These are phyloP conservation scores for Mylabris sibirica DNA, from an alignment of 2,888 invertebrate species.

Conservation along the genomic window DNA sequence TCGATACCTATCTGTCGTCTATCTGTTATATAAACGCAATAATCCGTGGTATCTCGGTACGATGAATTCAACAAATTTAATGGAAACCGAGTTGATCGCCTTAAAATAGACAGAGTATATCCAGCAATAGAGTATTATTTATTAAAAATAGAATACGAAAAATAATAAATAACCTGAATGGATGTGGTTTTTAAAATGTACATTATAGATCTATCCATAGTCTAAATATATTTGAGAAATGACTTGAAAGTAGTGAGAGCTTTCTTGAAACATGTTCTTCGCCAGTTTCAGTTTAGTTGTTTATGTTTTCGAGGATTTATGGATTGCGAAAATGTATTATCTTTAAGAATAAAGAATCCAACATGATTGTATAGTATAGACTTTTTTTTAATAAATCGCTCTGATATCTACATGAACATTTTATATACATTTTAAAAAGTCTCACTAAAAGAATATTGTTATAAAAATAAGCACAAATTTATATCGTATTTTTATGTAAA, in stretches of 20 bases:
- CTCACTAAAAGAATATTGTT: too few species aligned
- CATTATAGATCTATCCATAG: neutral
- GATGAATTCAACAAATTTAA: too few species aligned
- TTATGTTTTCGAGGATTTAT: conserved; percentile 8
- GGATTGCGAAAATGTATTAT: conserved; percentile 1
- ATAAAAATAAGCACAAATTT: neutral
- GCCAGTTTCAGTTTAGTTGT: conserved; percentile 9
- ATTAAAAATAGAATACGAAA: neutral
- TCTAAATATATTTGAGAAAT: conserved; percentile 6
- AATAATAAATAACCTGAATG: neutral
- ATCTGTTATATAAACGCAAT: neutral
- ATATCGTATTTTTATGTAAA: neutral
- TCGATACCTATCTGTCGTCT: conserved; percentile 17
- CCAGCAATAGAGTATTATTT: neutral
- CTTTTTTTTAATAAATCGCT: neutral
- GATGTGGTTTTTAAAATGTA: neutral
- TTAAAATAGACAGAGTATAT: too few species aligned
- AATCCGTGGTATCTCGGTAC: neutral
- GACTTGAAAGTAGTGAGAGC: conserved; percentile 1
- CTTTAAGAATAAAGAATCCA: neutral
- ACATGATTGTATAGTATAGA: neutral
- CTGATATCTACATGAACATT: neutral
- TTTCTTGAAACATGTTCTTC: conserved; percentile 7
- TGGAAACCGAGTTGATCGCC: too few species aligned
- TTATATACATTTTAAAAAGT: neutral